Evolutionary conservation across 1,140 invertebrate genomes (phyloP), one percentile per base, ranked within the genome.

Genomic region (Drosophila tropicalis): DNA sequence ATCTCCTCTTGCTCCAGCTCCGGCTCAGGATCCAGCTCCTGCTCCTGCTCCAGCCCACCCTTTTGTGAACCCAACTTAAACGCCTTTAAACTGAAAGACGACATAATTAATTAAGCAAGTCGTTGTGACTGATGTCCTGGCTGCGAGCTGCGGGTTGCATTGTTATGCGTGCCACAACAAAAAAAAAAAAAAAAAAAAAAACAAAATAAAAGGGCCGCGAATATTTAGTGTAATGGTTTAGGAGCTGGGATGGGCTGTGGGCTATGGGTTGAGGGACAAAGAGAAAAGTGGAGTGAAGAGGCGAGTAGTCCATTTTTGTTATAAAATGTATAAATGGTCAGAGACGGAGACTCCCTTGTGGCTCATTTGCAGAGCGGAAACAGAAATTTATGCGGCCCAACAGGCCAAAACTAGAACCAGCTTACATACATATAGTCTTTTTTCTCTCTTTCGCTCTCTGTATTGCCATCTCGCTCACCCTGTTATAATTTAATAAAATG

Each of bases 91-190:
- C 81, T 72, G 85, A 89, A 89, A 90, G 80, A 81, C 84, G 84
- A 90, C 85, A 89, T 90, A 90, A 89, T 89, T 89, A 89, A 89
- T 89, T 89, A 89, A 89, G 84, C 78, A 81, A 77, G 77, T 76
- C 74, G 67, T 74, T 78, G 76, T 87, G 83, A 87, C 83, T 87
- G 83, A 87, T 87, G 84, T 83, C 71, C 79, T 60, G 67, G 68
- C 67, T 40, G 72, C 34, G 61, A 55, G 61, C 63, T 58, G 68
- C 70, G 65, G 55, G 54, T 44, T 36, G 57, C 83, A 89, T 87
- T 87, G 80, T 83, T 83, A 87, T 87, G 83, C 83, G 84, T 84
- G 80, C 51, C 76, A 76, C 73, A 51, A 51, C 6, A 51, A 22
- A 51, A 51, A 22, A 51, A 51, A 19, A 22, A 51, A 51, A 22